Evolutionary conservation across 2,797 vertebrate genomes (phyloP), one percentile per base, ranked within the genome.

Genomic region (Pitangus sulphuratus): DNA sequence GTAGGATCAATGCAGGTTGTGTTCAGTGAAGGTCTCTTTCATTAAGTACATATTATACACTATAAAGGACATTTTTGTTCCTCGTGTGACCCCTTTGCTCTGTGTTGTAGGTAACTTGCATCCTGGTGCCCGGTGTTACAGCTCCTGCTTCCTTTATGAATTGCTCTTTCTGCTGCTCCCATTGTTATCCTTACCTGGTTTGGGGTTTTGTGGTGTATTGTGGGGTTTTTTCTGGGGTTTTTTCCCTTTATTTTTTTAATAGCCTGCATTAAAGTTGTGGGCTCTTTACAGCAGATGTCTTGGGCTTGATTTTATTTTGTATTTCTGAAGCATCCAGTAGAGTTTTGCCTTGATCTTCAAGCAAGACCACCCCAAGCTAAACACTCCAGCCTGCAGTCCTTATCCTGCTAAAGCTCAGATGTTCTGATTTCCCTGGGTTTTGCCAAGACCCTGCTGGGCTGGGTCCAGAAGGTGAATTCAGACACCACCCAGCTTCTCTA

Each of bases 401-500:
- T 42, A 39, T 14, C 37, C 47, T 62, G 15, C 79, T 74, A 6
- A 76, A 84, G 54, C 58, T 45, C 10, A 30, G 62, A 76, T 44
- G 37, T 66, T 91, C 48, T 35, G n/a, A 74, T 86, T 96, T 82
- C 66, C 89, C 39, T 31, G 26, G 0, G 6, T 88, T 85, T 91
- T 85, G 72, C 79, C 89, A 87, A 53, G 74, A 33, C 40, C 8
- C 54, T 57, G 37, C 40, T 62, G 85, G 51, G 66, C 51, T 1
- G 1, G 33, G 58, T 92, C 76, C 40, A 81, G 24, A 79, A 81
- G 83, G 80, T 87, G 64, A 76, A 50, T 84, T 79, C 80, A 75
- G 40, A 69, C 39, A 66, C 60, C 53, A 31, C 37, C 68, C 79
- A 87, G 68, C 70, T 90, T 87, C 69, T 77, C 84, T 33, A 89